Conservation (phyloP, 2,113 vertebrate genomes). For the Salvator merianae region DNA sequence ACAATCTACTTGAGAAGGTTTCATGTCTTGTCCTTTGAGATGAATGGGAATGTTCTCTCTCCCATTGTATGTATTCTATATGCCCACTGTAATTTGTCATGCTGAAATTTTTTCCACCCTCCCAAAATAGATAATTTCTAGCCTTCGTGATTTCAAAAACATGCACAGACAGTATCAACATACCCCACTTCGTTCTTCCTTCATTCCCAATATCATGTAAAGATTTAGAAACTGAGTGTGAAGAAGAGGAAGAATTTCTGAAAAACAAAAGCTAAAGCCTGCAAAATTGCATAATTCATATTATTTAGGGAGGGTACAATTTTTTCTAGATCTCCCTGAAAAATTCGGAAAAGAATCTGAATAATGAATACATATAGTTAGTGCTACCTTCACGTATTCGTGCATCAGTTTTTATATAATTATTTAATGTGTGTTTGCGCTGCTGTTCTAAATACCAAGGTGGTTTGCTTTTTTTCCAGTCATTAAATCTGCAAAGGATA, state of each 20-base stretch:
- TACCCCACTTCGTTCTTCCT: not conserved
- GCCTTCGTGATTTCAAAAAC: not conserved
- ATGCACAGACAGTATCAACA: not conserved
- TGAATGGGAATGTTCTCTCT: not conserved
- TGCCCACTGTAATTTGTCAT: not conserved
- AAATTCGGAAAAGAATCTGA: not conserved
- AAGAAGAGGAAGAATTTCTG: not conserved
- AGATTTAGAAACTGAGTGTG: not conserved
- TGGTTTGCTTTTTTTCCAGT: too few relatives aligned
- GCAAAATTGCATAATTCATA: not conserved
- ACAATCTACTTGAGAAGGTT: not conserved
- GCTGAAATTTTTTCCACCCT: not conserved
- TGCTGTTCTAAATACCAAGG: not conserved
- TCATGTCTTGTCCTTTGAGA: rapidly evolving
- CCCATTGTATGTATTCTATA: not conserved
- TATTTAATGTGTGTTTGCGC: not conserved
- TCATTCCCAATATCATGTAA: not conserved
- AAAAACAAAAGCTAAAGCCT: not conserved
- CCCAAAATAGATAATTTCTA: not conserved
- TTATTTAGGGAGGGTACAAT: too few relatives aligned
- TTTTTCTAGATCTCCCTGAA: not conserved
- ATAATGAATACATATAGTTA: not conserved
- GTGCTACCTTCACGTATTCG: not conserved
- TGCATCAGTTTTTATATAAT: not conserved
- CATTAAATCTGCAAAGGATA: not conserved